Percentiles rank a stretch among this genome's conserved stretches.
phyloP scores from a whole-genome alignment of 2,797 vertebrate genomes.

The Apogon hyalosoma region DNA sequence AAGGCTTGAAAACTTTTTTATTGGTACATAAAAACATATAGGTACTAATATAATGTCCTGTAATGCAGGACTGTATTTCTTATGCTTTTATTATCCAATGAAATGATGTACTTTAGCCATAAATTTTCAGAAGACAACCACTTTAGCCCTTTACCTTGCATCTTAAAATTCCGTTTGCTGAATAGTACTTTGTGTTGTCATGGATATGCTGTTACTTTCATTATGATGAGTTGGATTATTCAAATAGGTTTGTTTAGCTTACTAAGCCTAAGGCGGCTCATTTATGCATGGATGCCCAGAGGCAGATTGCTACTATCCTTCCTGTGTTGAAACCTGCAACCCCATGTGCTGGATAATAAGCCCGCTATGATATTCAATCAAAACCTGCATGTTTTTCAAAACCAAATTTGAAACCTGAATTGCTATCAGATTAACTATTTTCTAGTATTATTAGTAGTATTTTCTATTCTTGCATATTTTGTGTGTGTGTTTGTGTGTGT shows the following conservation, averaged over 20 bases:
- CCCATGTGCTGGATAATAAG: conserved; percentile 53
- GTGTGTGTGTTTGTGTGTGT: background rate
- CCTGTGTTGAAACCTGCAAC: conserved; percentile 55
- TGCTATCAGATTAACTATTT: conserved; percentile 29
- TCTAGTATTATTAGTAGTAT: conserved; percentile 10
- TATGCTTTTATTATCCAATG: conserved; percentile 10
- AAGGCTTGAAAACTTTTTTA: no score
- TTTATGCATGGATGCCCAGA: conserved; percentile 67
- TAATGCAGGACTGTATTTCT: background rate
- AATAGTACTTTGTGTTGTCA: conserved; percentile 49
- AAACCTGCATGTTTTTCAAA: conserved; percentile 24
- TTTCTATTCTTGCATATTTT: conserved; percentile 17
- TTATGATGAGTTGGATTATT: conserved; percentile 75
- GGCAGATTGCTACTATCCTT: conserved; percentile 62
- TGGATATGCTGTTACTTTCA: conserved; percentile 55
- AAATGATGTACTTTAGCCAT: conserved; percentile 6
- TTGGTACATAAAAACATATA: no score
- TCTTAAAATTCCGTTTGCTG: conserved; percentile 29
- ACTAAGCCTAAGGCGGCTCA: conserved; percentile 62
- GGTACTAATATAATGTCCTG: background rate
- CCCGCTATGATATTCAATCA: conserved; percentile 68
- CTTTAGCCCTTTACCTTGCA: conserved; percentile 2
- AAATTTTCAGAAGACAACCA: conserved; percentile 19
- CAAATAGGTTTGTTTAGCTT: conserved; percentile 72
- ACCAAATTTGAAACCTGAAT: conserved; percentile 55